A percentile compares a stretch with the other conserved stretches of the same genome.
These are phyloP conservation scores for Irena cyanogastra DNA, from an alignment of 2,113 vertebrate species.

Conservation along the genomic window DNA sequence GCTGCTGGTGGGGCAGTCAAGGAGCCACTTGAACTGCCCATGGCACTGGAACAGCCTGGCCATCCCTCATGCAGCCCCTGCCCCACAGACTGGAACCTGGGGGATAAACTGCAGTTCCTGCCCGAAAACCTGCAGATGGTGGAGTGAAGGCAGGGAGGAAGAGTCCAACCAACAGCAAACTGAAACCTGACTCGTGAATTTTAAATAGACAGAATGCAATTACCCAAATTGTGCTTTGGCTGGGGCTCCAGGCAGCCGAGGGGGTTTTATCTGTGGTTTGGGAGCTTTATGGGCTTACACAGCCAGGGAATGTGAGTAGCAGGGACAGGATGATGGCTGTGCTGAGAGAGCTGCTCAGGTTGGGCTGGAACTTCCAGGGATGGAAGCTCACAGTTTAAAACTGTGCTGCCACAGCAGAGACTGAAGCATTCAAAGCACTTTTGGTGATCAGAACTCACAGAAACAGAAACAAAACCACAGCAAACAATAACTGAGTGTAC, in stretches of 20 bases:
- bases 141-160: neutral
- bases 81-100: neutral
- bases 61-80: neutral
- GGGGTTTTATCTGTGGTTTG: neutral
- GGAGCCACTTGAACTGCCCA: neutral
- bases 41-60: neutral
- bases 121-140: neutral
- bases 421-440: neutral
- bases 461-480: neutral
- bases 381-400: neutral
- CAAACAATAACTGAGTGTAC: neutral
- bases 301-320: neutral
- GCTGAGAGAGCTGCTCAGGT: neutral
- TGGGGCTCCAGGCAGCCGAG: neutral
- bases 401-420: neutral
- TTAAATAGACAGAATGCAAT: constrained; percentile 11
- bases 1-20: neutral
- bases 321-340: neutral
- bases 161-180: neutral
- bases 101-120: neutral
- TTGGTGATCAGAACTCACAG: neutral
- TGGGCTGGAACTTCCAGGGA: neutral
- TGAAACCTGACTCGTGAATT: neutral
- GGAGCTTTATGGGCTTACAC: neutral
- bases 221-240: constrained; percentile 12